These are phyloP conservation scores for Malthinus flaveolus DNA, from an alignment of 2,888 invertebrate species.

Conservation along the genomic window DNA sequence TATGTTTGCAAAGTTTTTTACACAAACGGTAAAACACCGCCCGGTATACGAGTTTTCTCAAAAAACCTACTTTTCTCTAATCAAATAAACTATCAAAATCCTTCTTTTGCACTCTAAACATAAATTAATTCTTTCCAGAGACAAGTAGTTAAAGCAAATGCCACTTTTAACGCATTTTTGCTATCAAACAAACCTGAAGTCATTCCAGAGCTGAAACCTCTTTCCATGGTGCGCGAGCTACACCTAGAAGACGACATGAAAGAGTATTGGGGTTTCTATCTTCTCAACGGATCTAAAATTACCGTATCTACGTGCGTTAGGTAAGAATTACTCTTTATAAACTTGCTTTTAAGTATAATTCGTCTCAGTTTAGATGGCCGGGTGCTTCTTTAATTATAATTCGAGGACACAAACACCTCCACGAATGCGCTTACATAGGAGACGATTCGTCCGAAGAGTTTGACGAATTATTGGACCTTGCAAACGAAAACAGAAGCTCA, in stretches of 20 bases:
- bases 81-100: too few relatives aligned
- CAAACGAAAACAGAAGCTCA: conserved; percentile 42
- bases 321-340: conserved; percentile 49
- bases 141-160: conserved; percentile 66
- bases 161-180: conserved; percentile 76
- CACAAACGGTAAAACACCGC: too few relatives aligned
- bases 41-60: too few relatives aligned
- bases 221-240: conserved; percentile 72
- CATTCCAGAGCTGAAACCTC: conserved; percentile 60
- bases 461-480: conserved; percentile 59
- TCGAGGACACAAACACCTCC: conserved; percentile 74
- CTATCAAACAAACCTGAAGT: conserved; percentile 65
- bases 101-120: too few relatives aligned
- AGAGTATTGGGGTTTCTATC: conserved; percentile 83
- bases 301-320: conserved; percentile 77
- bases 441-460: conserved; percentile 78
- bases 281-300: conserved; percentile 72
- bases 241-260: conserved; percentile 78
- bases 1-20: too few relatives aligned
- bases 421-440: conserved; percentile 80
- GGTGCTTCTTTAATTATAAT: conserved; percentile 78
- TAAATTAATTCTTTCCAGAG: conserved; percentile 56
- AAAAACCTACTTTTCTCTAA: too few relatives aligned
- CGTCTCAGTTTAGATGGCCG: conserved; percentile 62
- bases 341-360: neutral